These are phyloP conservation scores for Archilochus colubris DNA, from an alignment of 2,113 vertebrate genomes.

Conservation along the genomic window DNA sequence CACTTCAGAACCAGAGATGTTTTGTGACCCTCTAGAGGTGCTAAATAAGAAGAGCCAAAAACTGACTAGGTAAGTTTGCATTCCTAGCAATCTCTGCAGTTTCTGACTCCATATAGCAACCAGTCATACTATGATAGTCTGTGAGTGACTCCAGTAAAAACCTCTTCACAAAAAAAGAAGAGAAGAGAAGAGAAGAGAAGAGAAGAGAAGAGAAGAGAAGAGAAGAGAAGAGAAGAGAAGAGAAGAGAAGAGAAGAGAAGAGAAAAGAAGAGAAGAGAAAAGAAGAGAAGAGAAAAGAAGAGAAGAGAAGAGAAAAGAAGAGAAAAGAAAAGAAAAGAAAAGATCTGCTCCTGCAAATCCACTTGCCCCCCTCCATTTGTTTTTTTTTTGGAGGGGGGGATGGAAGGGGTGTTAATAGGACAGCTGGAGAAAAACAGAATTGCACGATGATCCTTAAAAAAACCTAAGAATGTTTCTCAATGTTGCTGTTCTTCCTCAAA, in stretches of 20 bases:
- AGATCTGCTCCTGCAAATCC: too few species aligned
- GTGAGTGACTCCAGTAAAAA: neutral
- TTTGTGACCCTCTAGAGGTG: neutral
- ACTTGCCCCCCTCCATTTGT: too few species aligned
- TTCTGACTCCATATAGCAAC: neutral
- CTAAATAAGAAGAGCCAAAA: neutral
- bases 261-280: too few species aligned
- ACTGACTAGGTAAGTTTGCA: neutral
- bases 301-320: too few species aligned
- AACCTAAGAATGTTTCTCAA: neutral
- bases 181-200: too few species aligned
- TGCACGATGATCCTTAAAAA: neutral
- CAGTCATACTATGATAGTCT: neutral
- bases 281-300: too few species aligned
- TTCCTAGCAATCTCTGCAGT: neutral
- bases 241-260: too few species aligned
- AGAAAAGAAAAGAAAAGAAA: too few species aligned
- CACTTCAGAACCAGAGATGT: neutral
- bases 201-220: too few species aligned
- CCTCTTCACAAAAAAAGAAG: too few species aligned
- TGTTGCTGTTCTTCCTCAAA: neutral
- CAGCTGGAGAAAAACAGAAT: neutral
- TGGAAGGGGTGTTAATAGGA: too few species aligned
- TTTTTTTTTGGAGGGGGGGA: rapidly evolving
- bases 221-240: too few species aligned